These are phyloP conservation scores for Bugulina stolonifera DNA, from an alignment of 2,888 invertebrate species.

Conservation along the genomic window DNA sequence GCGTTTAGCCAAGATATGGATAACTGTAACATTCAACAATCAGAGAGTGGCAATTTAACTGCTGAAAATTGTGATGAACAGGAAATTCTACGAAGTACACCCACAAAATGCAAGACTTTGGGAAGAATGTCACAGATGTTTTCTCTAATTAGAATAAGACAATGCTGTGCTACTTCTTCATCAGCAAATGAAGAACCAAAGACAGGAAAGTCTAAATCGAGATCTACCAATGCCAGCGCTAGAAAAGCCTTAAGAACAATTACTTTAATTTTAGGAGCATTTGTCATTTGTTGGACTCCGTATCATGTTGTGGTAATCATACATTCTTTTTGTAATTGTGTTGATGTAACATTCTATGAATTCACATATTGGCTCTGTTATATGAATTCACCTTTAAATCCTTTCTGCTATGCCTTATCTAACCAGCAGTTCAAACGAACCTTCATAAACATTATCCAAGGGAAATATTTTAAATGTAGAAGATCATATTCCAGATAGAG, in stretches of 20 bases:
- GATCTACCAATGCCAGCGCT: constrained; percentile 96
- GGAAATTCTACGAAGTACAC: not conserved
- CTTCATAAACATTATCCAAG: constrained; percentile 77
- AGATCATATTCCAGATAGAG: too few relatives aligned
- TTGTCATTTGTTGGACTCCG: constrained; percentile 96
- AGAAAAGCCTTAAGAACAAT: constrained; percentile 96
- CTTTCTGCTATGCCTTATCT: constrained; percentile 96
- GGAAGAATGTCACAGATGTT: not conserved
- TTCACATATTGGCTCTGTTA: constrained; percentile 71
- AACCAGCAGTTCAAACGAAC: constrained; percentile 99
- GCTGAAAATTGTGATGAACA: not conserved
- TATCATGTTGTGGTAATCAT: constrained; percentile 94
- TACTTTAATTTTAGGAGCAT: constrained; percentile 96
- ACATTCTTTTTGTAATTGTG: constrained; percentile 79
- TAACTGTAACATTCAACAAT: not conserved
- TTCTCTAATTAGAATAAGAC: not conserved
- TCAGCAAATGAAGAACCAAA: not conserved
- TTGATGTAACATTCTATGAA: constrained; percentile 42
- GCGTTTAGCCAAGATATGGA: not conserved
- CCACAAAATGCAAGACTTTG: not conserved
- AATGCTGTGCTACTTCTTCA: not conserved
- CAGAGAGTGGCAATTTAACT: not conserved
- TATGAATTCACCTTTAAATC: constrained; percentile 96
- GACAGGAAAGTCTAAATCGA: constrained; percentile 58
- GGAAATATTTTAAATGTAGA: not conserved